Evolutionary conservation across 2,888 invertebrate species (phyloP).

Genomic region (Nymphalis urticae): DNA sequence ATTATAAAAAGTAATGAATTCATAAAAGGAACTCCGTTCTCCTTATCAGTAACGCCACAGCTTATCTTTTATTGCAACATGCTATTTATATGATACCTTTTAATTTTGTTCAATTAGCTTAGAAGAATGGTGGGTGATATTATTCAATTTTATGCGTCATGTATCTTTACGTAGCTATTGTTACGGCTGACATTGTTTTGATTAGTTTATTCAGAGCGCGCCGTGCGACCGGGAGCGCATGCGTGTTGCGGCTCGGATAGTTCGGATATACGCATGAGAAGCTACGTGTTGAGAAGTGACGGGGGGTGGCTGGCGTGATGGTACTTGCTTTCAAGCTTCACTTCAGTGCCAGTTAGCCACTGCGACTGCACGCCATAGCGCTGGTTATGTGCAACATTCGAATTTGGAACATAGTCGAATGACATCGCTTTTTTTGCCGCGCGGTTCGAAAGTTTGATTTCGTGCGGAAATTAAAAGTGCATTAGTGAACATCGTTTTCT

Average conservation of each 20-base stretch:
- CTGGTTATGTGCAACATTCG: conserved; percentile 56
- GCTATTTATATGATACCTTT: background rate
- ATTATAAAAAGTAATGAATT: background rate
- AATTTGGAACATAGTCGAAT: conserved; percentile 50
- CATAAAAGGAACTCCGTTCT: background rate
- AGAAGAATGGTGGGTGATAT: background rate
- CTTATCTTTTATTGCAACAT: conserved; percentile 1
- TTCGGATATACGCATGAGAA: conserved; percentile 3
- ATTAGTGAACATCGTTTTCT: conserved; percentile 49
- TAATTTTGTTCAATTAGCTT: background rate
- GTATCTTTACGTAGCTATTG: conserved; percentile 5
- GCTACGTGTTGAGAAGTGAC: conserved; percentile 11
- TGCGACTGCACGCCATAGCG: conserved; percentile 65
- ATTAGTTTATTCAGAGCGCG: conserved; percentile 8
- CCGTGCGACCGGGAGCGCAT: conserved; percentile 2
- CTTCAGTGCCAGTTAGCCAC: conserved; percentile 57
- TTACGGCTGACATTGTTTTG: conserved; percentile 5
- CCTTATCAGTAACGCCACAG: too few species aligned
- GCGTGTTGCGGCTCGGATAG: conserved; percentile 1
- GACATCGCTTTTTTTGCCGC: conserved; percentile 51
- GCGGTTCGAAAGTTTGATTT: conserved; percentile 48
- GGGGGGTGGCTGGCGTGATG: conserved; percentile 17
- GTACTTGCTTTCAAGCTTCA: conserved; percentile 1
- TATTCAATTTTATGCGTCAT: background rate
- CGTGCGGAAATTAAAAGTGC: conserved; percentile 49